These are phyloP conservation scores for Myotis pilosus DNA, from an alignment of 2,797 vertebrate genomes.

Conservation along the genomic window DNA sequence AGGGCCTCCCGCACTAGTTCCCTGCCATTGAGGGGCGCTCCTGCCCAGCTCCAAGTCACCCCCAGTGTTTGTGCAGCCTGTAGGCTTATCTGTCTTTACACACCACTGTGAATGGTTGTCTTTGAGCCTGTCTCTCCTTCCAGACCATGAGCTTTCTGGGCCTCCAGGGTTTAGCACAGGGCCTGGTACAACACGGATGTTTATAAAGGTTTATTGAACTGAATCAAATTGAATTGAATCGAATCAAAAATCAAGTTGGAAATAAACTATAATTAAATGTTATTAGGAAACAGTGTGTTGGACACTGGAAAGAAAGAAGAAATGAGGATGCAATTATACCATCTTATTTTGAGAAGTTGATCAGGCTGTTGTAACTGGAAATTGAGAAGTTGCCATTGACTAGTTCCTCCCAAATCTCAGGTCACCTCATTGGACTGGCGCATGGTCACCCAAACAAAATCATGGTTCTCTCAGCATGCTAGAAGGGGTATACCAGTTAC, in stretches of 20 bases:
- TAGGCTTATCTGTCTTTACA: not conserved
- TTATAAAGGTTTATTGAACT: not conserved
- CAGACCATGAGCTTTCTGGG: not conserved
- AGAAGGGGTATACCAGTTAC: not conserved
- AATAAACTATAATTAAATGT: conserved; percentile 41
- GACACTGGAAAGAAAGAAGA: not conserved
- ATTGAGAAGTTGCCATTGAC: too few species aligned
- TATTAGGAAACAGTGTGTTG: not conserved
- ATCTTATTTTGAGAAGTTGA: not conserved
- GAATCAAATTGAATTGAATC: not conserved
- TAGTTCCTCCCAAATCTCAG: not conserved
- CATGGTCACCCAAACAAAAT: not conserved
- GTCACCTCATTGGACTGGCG: not conserved
- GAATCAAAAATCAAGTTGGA: conserved; percentile 38
- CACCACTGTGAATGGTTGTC: not conserved
- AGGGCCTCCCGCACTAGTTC: not conserved
- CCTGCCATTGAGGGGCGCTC: not conserved
- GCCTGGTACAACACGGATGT: not conserved
- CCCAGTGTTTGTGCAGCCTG: not conserved
- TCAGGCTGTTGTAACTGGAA: not conserved
- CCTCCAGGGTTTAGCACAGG: not conserved
- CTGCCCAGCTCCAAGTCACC: not conserved
- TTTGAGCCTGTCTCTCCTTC: not conserved
- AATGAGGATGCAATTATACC: not conserved
- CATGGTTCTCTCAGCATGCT: not conserved